Percentiles rank a stretch among this genome's conserved stretches.
phyloP scores from a whole-genome alignment of 1,140 invertebrate species.

The Solenopsis fugax region DNA sequence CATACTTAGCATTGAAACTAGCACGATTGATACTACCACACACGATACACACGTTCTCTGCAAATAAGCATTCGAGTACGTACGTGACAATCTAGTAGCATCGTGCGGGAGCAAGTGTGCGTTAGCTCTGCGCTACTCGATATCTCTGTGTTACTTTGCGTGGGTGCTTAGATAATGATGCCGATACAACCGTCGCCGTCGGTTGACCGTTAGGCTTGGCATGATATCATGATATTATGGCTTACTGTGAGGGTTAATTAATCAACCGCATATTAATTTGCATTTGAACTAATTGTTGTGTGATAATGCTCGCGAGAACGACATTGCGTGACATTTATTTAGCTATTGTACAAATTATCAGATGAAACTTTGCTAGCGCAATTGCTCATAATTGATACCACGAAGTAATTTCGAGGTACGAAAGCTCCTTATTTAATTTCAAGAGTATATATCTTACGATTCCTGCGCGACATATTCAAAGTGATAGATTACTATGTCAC shows the following conservation, averaged over 20 bases:
- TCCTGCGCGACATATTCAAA: background rate
- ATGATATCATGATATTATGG: background rate
- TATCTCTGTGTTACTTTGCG: background rate
- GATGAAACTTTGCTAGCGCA: background rate
- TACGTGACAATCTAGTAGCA: constrained; percentile 9
- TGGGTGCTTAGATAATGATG: constrained; percentile 32
- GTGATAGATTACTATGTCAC: background rate
- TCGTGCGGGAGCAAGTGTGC: background rate
- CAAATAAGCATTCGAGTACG: constrained; percentile 39
- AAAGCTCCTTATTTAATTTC: background rate
- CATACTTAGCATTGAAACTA: constrained; percentile 12
- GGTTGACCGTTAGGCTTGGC: background rate
- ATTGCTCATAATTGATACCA: background rate
- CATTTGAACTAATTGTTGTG: background rate
- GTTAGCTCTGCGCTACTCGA: background rate
- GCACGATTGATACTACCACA: background rate
- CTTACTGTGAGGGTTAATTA: constrained; percentile 13
- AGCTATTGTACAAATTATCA: too few species aligned
- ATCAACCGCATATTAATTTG: constrained; percentile 30
- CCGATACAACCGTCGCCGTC: background rate
- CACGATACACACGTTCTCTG: constrained; percentile 2
- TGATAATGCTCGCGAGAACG: too few species aligned
- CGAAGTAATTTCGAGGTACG: background rate
- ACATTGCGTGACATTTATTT: background rate
- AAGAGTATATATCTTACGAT: background rate